A percentile compares a stretch with the other conserved stretches of the same genome.
phyloP scores from a whole-genome alignment of 2,888 invertebrate species.

The Eubasilissa splendida region DNA sequence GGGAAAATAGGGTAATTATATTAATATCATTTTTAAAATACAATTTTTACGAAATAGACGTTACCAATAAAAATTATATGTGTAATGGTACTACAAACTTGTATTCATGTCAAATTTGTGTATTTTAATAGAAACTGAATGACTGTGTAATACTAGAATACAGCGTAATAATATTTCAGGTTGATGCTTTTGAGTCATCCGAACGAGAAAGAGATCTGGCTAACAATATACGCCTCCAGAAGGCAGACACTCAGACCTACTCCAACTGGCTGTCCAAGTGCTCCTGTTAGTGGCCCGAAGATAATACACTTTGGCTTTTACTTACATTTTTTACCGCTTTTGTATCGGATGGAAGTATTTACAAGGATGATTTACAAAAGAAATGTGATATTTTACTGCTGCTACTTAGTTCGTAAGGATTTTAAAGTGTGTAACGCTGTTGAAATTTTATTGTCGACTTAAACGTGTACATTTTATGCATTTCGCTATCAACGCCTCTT shows the following conservation, averaged over 20 bases:
- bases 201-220: constrained; percentile 64
- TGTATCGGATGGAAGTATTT: constrained; percentile 40
- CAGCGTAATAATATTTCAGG: constrained; percentile 61
- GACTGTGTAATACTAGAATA: not conserved
- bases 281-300: constrained; percentile 44
- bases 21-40: not conserved
- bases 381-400: constrained; percentile 58
- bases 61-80: too few species aligned
- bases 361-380: constrained; percentile 44
- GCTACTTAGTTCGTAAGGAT: constrained; percentile 55
- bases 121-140: not conserved
- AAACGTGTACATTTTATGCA: constrained; percentile 50
- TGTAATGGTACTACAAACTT: too few species aligned
- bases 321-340: constrained; percentile 44
- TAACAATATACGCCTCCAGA: constrained; percentile 61
- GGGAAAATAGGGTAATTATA: constrained; percentile 78
- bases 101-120: too few species aligned
- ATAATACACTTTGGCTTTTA: constrained; percentile 30
- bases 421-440: constrained; percentile 56
- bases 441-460: constrained; percentile 47
- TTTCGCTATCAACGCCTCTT: constrained; percentile 53
- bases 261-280: constrained; percentile 46
- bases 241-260: constrained; percentile 45
- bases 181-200: constrained; percentile 67
- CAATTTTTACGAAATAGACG: not conserved